These are phyloP conservation scores for Orestias chungarensis DNA, from an alignment of 2,797 vertebrate species.

Conservation along the genomic window DNA sequence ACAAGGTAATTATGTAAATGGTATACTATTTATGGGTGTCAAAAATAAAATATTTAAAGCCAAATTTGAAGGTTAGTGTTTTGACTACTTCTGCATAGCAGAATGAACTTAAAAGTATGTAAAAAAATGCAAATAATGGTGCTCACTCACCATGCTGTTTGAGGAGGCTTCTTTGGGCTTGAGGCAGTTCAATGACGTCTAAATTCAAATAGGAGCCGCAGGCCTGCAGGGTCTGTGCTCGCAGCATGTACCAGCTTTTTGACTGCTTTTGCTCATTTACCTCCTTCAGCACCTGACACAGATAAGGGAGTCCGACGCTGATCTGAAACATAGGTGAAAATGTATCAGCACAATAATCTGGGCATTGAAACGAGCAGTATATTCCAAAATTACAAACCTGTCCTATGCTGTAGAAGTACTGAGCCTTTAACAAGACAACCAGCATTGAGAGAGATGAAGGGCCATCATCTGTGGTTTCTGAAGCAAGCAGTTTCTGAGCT, in stretches of 20 bases:
- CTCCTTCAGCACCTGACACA: conserved; percentile 83
- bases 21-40: not conserved
- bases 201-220: conserved; percentile 84
- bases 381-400: conserved; percentile 70
- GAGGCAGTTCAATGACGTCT: conserved; percentile 72
- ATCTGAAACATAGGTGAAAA: conserved; percentile 71
- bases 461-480: conserved; percentile 56
- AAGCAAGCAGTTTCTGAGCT: conserved; percentile 73
- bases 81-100: not conserved
- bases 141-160: conserved; percentile 77
- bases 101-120: not conserved
- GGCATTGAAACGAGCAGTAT: not conserved
- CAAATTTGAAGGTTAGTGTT: too few relatives aligned
- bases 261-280: conserved; percentile 80
- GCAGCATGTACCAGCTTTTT: conserved; percentile 90
- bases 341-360: not conserved
- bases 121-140: not conserved
- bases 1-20: too few relatives aligned
- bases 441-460: conserved; percentile 74
- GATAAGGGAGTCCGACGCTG: conserved; percentile 74
- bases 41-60: too few relatives aligned
- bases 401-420: conserved; percentile 76
- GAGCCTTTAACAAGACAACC: conserved; percentile 80
- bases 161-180: conserved; percentile 75
- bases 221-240: conserved; percentile 82